Conservation (phyloP, 2,888 invertebrate species). For the Hyppa rectilinea region DNA sequence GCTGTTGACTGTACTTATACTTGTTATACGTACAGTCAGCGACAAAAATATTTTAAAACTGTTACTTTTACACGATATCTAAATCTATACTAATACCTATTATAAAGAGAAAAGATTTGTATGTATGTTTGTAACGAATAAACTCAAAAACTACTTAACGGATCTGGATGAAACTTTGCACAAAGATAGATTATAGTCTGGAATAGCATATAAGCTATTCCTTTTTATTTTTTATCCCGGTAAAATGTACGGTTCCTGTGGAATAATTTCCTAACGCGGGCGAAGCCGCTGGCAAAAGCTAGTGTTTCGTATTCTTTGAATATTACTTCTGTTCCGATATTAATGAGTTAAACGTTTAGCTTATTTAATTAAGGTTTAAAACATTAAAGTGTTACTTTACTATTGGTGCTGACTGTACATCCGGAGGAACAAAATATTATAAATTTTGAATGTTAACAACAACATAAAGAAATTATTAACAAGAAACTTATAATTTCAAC, state of each 20-base stretch:
- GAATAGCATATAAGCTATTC: no score
- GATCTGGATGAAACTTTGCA: no score
- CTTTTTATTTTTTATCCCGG: no score
- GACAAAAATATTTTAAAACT: background rate
- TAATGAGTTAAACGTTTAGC: background rate
- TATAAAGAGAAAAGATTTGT: no score
- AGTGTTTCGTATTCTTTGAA: background rate
- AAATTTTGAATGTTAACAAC: background rate
- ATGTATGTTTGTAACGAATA: no score
- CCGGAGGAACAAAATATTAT: background rate
- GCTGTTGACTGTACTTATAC: background rate
- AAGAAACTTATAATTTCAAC: slow-evolving; percentile 57
- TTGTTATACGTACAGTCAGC: background rate
- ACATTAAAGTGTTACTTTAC: background rate
- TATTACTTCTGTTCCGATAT: background rate
- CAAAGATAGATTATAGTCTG: no score
- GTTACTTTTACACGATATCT: background rate
- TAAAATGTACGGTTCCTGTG: no score
- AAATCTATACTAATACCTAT: no score
- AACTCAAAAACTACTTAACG: no score
- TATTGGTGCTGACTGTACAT: background rate
- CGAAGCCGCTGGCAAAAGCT: no score
- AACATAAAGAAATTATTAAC: slow-evolving; percentile 24
- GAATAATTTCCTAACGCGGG: no score
- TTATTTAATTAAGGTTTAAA: background rate